Conservation (phyloP, 2,888 invertebrate species). For the Adineta ricciae region DNA sequence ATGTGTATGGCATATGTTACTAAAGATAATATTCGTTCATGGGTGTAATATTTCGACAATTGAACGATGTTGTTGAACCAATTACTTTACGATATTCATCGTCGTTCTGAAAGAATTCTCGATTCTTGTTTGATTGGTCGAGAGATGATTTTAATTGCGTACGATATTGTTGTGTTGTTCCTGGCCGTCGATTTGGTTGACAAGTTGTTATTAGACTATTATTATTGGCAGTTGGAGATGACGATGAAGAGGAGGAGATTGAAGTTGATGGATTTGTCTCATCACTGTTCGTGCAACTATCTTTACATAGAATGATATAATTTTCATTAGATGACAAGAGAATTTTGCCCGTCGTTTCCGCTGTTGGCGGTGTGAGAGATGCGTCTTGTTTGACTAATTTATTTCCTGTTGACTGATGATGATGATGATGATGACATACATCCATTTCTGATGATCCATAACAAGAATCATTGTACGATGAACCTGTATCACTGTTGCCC, state of each 20-base stretch:
- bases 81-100: conserved; percentile 14
- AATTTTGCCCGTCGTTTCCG: conserved; percentile 7
- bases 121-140: neutral
- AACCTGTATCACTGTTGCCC: conserved; percentile 3
- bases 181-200: neutral
- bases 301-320: conserved; percentile 12
- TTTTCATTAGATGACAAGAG: conserved; percentile 16
- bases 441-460: conserved; percentile 15
- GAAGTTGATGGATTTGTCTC: neutral
- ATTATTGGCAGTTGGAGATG: neutral
- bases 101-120: conserved; percentile 4
- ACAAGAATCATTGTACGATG: conserved; percentile 3
- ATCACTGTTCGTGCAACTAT: neutral
- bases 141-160: neutral
- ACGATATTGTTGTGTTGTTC: conserved; percentile 1
- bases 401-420: neutral
- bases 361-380: neutral
- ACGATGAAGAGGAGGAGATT: neutral
- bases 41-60: conserved; percentile 16
- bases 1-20: conserved; percentile 9
- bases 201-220: conserved; percentile 12
- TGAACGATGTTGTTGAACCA: neutral
- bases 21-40: conserved; percentile 17
- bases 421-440: conserved; percentile 7
- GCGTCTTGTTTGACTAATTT: neutral